Base-by-base conservation (phyloP, 2,797 vertebrate species). In the Myoxocephalus aenaeus region DNA sequence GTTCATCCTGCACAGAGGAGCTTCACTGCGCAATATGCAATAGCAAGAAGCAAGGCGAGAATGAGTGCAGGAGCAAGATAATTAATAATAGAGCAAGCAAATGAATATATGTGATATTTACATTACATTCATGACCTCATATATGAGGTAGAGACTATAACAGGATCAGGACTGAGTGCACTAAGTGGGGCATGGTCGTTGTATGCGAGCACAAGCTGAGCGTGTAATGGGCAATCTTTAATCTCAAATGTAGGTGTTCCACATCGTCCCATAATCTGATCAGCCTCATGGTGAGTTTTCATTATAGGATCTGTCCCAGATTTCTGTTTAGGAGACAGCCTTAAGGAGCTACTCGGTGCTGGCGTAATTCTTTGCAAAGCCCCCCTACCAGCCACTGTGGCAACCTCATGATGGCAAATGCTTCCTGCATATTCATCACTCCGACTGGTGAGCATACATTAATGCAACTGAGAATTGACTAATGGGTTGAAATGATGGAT, bases 221-320 rank as follows among this genome's bases (percentile, higher is more conserved):
- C 86, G 70, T 91, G 89, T 90, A 91, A 93, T 90, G 88, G 90
- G 70, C 85, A 78, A 85, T 90, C 90, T 93, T 93, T 90, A 90
- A 93, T 94, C 92, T 93, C 73, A 75, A 86, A 88, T 87, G 89
- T 91, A 93, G 88, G 90, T 90, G 90, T 93, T 92, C 90, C 87
- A 88, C 82, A 77, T 84, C 76, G 67, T 85, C 82, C 83, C 59
- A 7, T 94, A 92, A 94, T 94, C 90, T 92, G 90, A 93, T 93
- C 81, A 85, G 90, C 87, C 83, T 91, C 89, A 80, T 78, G 89
- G 77, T 74, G 90, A 90, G 85, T 88, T 90, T 89, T 91, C 83
- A 88, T 91, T 91, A 90, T 78, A 84, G 79, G 79, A 88, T 87
- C 82, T 85, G 87, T 90, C 91, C 91, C 88, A 91, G 87, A 92